Evolutionary conservation across 2,888 invertebrate genomes (phyloP).

Genomic region (Macaria notata): DNA sequence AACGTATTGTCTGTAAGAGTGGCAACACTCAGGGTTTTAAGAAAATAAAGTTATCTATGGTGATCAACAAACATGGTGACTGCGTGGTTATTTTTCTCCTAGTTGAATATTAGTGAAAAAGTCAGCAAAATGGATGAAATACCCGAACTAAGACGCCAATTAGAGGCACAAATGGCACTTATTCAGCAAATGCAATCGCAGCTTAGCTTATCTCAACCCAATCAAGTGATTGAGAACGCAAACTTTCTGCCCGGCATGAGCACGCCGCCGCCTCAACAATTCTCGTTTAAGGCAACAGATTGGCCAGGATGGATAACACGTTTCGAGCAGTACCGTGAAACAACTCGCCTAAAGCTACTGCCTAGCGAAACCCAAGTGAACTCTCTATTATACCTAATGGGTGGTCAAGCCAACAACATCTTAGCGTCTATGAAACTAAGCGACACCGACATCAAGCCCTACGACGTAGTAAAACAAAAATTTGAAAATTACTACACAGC

Average conservation of each 20-base stretch:
- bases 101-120: neutral
- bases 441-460: neutral
- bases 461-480: constrained; percentile 1
- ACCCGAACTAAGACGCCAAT: neutral
- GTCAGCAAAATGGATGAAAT: constrained; percentile 3
- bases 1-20: neutral
- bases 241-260: constrained; percentile 2
- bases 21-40: neutral
- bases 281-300: constrained; percentile 1
- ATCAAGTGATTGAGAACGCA: neutral
- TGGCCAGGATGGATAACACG: constrained; percentile 3
- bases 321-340: constrained; percentile 4
- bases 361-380: constrained; percentile 8
- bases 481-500: constrained; percentile 6
- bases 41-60: constrained; percentile 12
- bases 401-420: constrained; percentile 6
- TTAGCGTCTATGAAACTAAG: neutral
- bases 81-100: neutral
- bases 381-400: constrained; percentile 2
- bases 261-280: constrained; percentile 8
- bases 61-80: too few species aligned
- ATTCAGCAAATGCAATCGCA: neutral
- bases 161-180: neutral
- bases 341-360: constrained; percentile 2
- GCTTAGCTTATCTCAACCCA: neutral